Evolutionary conservation across 37 sponge, comb jelly and placozoan species (phyloP), one percentile per base, ranked within the genome.

Genomic region (Lycopodina hypogea): DNA sequence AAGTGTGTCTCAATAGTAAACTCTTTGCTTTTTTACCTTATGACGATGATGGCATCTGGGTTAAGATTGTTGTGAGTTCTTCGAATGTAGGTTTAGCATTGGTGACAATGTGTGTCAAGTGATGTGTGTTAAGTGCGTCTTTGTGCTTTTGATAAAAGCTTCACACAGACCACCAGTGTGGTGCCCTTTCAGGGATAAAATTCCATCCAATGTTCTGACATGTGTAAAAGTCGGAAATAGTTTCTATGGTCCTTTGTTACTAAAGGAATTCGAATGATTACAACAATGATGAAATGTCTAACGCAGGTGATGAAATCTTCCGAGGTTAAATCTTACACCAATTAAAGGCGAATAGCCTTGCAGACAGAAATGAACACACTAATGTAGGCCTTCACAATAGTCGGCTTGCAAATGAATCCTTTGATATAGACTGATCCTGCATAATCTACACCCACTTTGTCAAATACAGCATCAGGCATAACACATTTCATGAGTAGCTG

Each of bases 381-480:
- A 72, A 69, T 1, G 81, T 34, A 61, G 48, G 77, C 71, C 18
- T 69, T 75, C 38, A 71, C 77, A 41, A 78, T 58, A 42, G 51
- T n/a, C 35, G 11, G 56, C 56, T 23, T 55, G 72, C 50, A 56
- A 65, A 53, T 64, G 74, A 36, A 68, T 42, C 35, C 48, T 42
- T 42, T 70, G 45, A 22, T 73, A 9, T 14, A 42, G 69, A 48
- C 48, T 42, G 83, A 80, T 32, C 89, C 80, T 34, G 89, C 89
- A 67, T 78, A 88, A 70, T 88, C 89, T 6, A 88, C 61, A 34
- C 80, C 84, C 21, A 79, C 75, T 39, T 56, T 67, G 73, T 68
- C 41, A 39, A 88, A 88, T 28, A 75, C 71, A 17, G 60, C 28
- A 50, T 75, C 76, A 61, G 79, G 76, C 3, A 76, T 74, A 11